Percentiles rank a stretch among this genome's conserved stretches.
Evolutionary conservation across 1,140 invertebrate species (phyloP).

Genomic region (Diuraphis noxia): DNA sequence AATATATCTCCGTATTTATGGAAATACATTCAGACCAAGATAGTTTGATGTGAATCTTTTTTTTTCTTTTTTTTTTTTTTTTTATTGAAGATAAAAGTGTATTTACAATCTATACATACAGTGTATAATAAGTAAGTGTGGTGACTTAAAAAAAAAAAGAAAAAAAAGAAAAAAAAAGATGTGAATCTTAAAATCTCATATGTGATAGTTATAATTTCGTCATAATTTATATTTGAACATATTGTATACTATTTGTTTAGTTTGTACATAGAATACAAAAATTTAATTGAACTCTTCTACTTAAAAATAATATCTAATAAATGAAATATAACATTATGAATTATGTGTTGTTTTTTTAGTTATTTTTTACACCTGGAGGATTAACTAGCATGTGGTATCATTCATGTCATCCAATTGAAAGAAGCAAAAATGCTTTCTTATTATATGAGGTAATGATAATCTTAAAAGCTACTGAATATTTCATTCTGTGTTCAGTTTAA

Average conservation of each 20-base stretch:
- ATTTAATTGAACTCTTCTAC: neutral
- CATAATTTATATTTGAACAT: too few species aligned
- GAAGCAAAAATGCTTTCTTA: constrained; percentile 31
- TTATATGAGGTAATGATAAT: constrained; percentile 18
- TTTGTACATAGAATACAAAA: neutral
- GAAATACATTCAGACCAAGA: neutral
- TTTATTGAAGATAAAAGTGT: too few species aligned
- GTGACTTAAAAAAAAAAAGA: too few species aligned
- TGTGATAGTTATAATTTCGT: neutral
- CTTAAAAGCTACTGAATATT: neutral
- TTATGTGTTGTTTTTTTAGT: constrained; percentile 16
- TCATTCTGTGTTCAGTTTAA: neutral
- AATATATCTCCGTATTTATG: neutral
- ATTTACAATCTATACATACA: too few species aligned
- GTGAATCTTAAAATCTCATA: neutral
- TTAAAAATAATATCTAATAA: neutral
- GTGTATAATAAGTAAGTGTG: too few species aligned
- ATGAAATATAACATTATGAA: neutral
- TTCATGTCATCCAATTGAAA: constrained; percentile 55
- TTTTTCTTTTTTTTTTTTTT: too few species aligned
- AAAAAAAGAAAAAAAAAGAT: too few species aligned
- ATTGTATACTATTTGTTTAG: too few species aligned
- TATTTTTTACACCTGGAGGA: constrained; percentile 54
- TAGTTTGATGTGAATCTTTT: too few species aligned
- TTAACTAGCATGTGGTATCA: constrained; percentile 50